phyloP scores from a whole-genome alignment of 2,888 invertebrate genomes.

The Andrena chrysosceles region DNA sequence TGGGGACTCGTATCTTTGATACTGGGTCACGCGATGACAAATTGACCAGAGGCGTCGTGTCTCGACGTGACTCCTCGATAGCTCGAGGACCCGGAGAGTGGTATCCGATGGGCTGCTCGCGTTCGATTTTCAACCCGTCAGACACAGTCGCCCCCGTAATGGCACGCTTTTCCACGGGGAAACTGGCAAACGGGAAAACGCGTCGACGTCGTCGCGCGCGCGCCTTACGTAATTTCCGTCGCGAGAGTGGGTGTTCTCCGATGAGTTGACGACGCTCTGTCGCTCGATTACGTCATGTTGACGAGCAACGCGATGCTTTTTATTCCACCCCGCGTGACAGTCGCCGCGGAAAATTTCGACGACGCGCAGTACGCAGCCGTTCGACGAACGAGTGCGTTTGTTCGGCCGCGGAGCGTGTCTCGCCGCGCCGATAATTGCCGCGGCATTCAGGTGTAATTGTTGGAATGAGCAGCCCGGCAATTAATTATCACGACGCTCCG shows the following conservation, averaged over 20 bases:
- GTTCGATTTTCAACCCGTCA: conserved; percentile 52
- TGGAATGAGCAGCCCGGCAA: conserved; percentile 63
- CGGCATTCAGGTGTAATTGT: conserved; percentile 68
- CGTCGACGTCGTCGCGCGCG: not conserved
- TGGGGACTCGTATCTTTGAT: conserved; percentile 73
- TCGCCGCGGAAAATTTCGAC: conserved; percentile 48
- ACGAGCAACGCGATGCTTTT: conserved; percentile 3
- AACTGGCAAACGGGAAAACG: not conserved
- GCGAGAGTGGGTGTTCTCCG: conserved; percentile 3
- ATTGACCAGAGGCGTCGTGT: conserved; percentile 71
- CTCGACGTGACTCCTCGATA: conserved; percentile 52
- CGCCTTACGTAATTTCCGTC: conserved; percentile 27
- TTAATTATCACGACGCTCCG: conserved; percentile 66
- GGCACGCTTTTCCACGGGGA: not conserved
- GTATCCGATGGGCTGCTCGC: conserved; percentile 31
- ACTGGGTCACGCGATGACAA: conserved; percentile 73
- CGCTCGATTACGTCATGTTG: conserved; percentile 25
- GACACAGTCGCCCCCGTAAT: conserved; percentile 12
- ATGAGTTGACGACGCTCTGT: not conserved
- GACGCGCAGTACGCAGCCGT: conserved; percentile 33
- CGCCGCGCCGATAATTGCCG: conserved; percentile 60
- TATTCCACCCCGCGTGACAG: not conserved
- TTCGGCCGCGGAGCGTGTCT: conserved; percentile 22
- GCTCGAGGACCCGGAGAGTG: conserved; percentile 40
- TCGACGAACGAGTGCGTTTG: conserved; percentile 52